Evolutionary conservation across 2,888 invertebrate genomes (phyloP), one percentile per base, ranked within the genome.

Genomic region (Leptothorax acervorum): DNA sequence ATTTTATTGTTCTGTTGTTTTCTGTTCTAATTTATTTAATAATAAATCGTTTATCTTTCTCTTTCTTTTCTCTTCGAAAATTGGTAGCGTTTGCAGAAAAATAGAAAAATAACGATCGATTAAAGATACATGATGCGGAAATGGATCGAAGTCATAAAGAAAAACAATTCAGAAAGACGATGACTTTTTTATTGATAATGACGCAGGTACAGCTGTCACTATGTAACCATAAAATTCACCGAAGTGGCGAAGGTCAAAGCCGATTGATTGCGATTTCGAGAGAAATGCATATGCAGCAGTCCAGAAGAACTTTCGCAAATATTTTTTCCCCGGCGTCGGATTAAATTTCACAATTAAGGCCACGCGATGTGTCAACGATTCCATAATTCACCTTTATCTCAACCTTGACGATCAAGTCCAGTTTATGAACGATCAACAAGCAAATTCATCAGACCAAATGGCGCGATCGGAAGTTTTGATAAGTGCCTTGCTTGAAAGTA

Each of bases 181-280:
- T 23, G 12, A 18, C 23, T 63, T 74, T 63, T 75, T 76, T 51
- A 76, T 76, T 63, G 18, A 75, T 75, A 62, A 62, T 35, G 39
- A 63, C 9, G 15, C 42, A 74, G n/a, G 12, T 62, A 48, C 62
- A 75, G 48, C 35, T 76, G 63, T 2, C 11, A 9, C 39, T 18
- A 42, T 11, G 8, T 53, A 76, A 53, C 2, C 18, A 35, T 35
- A 12, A 35, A 63, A 63, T 63, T 51, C 35, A 75, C 9, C 18
- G 15, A 45, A 45, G 45, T 51, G 15, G 23, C 63, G 76, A 65
- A 76, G 51, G 28, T 76, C 63, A 45, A 51, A 63, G 39, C 6
- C 51, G 35, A 15, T 23, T n/a, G 51, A 75, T 63, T 28, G 9
- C 5, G 23, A 65, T 76, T 76, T 51, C 51, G 5, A 12, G 3